Conservation (phyloP, 2,797 vertebrate genomes). For the Onychomys torridus region DNA sequence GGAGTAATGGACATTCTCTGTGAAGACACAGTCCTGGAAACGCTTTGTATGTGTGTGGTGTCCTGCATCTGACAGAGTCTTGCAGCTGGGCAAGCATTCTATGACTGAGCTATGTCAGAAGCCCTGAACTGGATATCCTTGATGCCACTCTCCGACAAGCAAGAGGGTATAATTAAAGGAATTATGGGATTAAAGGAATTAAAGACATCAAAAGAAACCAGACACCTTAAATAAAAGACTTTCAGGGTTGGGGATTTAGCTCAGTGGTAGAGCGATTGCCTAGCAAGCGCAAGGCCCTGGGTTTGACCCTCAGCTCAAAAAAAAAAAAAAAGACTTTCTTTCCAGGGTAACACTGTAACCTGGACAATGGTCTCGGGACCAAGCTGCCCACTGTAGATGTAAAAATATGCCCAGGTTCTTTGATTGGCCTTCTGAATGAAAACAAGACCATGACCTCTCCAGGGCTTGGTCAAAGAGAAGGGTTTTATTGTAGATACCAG, state of each 20-base stretch:
- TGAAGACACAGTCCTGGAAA: not conserved
- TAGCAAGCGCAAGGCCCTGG: no score
- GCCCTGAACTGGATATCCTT: not conserved
- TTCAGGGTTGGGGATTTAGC: no score
- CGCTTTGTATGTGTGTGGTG: not conserved
- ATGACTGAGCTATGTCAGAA: not conserved
- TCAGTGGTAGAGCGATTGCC: no score
- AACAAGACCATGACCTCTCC: not conserved
- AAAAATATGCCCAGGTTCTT: not conserved
- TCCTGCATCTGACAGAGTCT: not conserved
- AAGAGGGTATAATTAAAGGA: not conserved
- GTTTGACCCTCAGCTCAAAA: no score
- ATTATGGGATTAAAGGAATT: not conserved
- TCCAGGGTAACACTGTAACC: not conserved
- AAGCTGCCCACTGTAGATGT: not conserved
- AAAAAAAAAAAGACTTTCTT: conserved; percentile 42
- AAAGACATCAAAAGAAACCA: conserved; percentile 4
- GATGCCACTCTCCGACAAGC: not conserved
- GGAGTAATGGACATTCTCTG: not conserved
- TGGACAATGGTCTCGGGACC: not conserved
- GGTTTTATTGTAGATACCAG: not conserved
- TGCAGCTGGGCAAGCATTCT: not conserved
- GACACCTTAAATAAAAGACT: conserved; percentile 2
- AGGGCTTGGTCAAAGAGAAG: not conserved
- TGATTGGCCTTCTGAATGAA: not conserved